Evolutionary conservation across 2,797 vertebrate genomes (phyloP).

Genomic region (Pseudomugil tenellus): DNA sequence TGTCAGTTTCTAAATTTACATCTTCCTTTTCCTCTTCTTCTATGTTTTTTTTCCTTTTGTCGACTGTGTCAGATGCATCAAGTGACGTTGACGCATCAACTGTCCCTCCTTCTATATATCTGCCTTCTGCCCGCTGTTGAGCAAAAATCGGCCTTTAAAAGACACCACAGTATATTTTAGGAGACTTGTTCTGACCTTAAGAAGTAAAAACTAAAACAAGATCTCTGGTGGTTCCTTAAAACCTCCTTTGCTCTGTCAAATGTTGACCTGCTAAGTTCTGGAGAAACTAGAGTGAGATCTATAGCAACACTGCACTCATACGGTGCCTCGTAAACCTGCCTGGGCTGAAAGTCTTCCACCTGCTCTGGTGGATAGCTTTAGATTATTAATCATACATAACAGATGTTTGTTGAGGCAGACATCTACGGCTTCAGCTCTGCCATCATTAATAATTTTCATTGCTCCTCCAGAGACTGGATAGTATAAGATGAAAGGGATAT

Average conservation of each 20-base stretch:
- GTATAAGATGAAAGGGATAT: constrained; percentile 14
- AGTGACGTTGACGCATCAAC: too few species aligned
- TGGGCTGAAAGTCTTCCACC: background rate
- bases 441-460: constrained; percentile 24
- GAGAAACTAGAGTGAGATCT: background rate
- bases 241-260: background rate
- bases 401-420: constrained; percentile 13
- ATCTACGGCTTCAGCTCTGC: constrained; percentile 7
- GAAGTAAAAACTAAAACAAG: background rate
- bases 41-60: too few species aligned
- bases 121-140: background rate
- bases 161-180: background rate
- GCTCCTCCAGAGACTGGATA: constrained; percentile 8
- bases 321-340: background rate
- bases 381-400: background rate
- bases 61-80: too few species aligned
- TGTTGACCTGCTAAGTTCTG: background rate
- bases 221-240: background rate
- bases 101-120: too few species aligned
- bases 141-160: background rate
- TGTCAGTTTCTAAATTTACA: too few species aligned
- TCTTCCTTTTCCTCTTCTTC: too few species aligned
- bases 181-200: too few species aligned
- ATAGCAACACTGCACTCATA: background rate
- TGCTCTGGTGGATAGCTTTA: background rate